A percentile compares a stretch with the other conserved stretches of the same genome.
Evolutionary conservation across 2,797 vertebrate genomes (phyloP).

Genomic region (Enteromius mattozi): DNA sequence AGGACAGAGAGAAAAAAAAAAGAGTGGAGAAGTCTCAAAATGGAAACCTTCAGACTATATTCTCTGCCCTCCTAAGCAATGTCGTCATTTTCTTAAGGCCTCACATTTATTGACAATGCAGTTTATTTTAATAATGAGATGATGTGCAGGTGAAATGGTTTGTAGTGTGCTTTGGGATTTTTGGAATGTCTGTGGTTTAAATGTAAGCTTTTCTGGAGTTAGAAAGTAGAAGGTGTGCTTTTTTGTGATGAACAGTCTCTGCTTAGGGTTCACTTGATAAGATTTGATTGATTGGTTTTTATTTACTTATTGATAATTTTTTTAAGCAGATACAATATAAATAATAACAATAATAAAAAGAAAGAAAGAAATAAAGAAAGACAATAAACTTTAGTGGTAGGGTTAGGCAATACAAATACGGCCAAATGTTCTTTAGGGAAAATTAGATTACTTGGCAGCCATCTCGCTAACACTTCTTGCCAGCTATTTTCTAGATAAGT

Average conservation of each 20-base stretch:
- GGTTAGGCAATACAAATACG: neutral
- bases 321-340: too few species aligned
- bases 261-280: neutral
- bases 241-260: neutral
- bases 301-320: neutral
- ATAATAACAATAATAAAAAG: neutral
- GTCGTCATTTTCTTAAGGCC: neutral
- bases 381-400: neutral
- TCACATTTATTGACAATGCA: neutral
- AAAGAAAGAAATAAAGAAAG: neutral
- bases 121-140: conserved; percentile 31
- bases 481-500: neutral
- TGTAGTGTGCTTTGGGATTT: neutral
- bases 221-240: neutral
- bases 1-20: conserved; percentile 39
- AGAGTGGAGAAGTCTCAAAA: conserved; percentile 4
- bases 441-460: neutral
- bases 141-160: neutral
- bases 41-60: conserved; percentile 24
- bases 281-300: neutral
- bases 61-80: conserved; percentile 14
- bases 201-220: neutral
- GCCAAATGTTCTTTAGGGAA: neutral
- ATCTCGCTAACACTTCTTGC: neutral
- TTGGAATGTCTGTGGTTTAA: neutral